phyloP scores from a whole-genome alignment of 2,113 vertebrate genomes.

The Raja brachyura region DNA sequence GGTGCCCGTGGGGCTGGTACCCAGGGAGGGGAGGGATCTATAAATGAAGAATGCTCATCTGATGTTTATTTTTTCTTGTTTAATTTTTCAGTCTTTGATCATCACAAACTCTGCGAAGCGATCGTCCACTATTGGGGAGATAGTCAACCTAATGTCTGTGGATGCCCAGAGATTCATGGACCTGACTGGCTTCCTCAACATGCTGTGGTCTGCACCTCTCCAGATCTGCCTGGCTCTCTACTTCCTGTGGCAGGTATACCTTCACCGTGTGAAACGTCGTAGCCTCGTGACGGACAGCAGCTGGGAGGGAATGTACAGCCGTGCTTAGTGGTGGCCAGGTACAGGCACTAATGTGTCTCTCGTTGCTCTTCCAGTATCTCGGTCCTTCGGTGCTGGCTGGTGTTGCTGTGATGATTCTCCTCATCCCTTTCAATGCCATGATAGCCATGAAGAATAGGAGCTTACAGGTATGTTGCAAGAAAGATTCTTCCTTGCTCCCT shows the following conservation, averaged over 20 bases:
- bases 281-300: not conserved
- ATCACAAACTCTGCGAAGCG: slow-evolving; percentile 87
- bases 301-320: too few species aligned
- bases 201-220: slow-evolving; percentile 91
- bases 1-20: too few species aligned
- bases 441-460: slow-evolving; percentile 81
- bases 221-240: slow-evolving; percentile 84
- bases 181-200: slow-evolving; percentile 74
- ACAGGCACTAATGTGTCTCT: not conserved
- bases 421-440: slow-evolving; percentile 85
- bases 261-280: not conserved
- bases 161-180: slow-evolving; percentile 91
- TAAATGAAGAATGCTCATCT: not conserved
- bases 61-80: not conserved
- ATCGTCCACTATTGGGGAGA: slow-evolving; percentile 79
- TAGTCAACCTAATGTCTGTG: slow-evolving; percentile 95
- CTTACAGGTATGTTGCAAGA: slow-evolving; percentile 67
- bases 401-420: slow-evolving; percentile 81
- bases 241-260: slow-evolving; percentile 87
- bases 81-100: slow-evolving; percentile 65
- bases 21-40: not conserved
- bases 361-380: slow-evolving; percentile 59
- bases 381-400: slow-evolving; percentile 84
- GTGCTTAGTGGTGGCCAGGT: not conserved
- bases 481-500: not conserved